A percentile compares a stretch with the other conserved stretches of the same genome.
phyloP scores from a whole-genome alignment of 2,797 vertebrate genomes.

The Huso huso region DNA sequence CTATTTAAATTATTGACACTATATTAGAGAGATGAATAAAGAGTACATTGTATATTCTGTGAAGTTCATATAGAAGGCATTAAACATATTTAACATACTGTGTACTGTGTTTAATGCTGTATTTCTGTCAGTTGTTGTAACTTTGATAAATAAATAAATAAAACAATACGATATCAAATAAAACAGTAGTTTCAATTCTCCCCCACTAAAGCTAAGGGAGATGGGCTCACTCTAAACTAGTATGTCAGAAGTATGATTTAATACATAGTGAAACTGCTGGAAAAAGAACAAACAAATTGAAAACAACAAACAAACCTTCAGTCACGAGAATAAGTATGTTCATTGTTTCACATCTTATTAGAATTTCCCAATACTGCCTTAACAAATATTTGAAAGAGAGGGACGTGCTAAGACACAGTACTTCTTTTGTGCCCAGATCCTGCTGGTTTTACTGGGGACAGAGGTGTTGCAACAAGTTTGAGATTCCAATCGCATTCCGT shows the following conservation, averaged over 20 bases:
- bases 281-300: not conserved
- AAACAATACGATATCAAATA: no score
- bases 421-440: constrained; percentile 22
- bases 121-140: no score
- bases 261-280: not conserved
- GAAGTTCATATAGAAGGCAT: no score
- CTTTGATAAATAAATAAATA: no score
- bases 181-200: no score
- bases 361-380: not conserved
- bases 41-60: no score
- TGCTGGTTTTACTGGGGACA: constrained; percentile 17
- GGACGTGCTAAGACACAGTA: not conserved
- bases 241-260: not conserved
- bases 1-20: no score
- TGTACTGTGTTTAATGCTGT: no score
- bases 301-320: not conserved
- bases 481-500: constrained; percentile 33
- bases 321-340: not conserved
- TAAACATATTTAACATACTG: no score
- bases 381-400: constrained; percentile 10
- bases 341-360: not conserved
- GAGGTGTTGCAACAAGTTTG: constrained; percentile 28
- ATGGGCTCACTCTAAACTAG: not conserved
- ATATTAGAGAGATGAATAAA: no score
- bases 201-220: no score